Evolutionary conservation across 2,888 invertebrate genomes (phyloP).

Genomic region (Apotomis betuletana): DNA sequence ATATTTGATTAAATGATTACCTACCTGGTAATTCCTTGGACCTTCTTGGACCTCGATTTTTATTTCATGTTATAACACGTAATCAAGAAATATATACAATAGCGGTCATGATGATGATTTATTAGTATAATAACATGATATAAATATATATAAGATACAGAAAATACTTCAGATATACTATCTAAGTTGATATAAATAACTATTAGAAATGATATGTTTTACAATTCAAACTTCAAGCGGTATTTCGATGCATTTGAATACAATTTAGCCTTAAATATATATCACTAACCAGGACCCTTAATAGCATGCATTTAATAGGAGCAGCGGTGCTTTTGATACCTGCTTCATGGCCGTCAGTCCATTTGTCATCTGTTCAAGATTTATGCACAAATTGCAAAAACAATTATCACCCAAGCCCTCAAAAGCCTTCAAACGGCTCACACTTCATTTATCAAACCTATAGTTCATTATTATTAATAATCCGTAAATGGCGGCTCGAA

Average conservation of each 20-base stretch:
- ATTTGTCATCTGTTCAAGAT: constrained; percentile 17
- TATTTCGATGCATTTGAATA: background rate
- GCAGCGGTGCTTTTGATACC: constrained; percentile 15
- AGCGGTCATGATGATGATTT: too few relatives aligned
- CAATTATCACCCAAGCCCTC: constrained; percentile 23
- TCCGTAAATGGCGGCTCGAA: too few relatives aligned
- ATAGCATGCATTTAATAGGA: constrained; percentile 5
- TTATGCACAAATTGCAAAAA: constrained; percentile 17
- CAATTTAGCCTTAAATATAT: background rate
- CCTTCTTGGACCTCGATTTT: too few relatives aligned
- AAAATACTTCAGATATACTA: too few relatives aligned
- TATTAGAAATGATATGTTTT: background rate
- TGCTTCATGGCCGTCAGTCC: background rate
- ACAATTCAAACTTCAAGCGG: background rate
- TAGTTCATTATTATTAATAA: too few relatives aligned
- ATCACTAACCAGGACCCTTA: background rate
- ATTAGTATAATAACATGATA: too few relatives aligned
- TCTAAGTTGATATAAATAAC: background rate
- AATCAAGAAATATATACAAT: too few relatives aligned
- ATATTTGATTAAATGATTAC: too few relatives aligned
- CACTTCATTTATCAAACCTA: constrained; percentile 36
- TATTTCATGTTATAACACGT: too few relatives aligned
- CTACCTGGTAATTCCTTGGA: too few relatives aligned
- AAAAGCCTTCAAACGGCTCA: constrained; percentile 23
- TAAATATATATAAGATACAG: too few relatives aligned